These are phyloP conservation scores for Patagioenas fasciata DNA, from an alignment of 2,113 vertebrate species.

Conservation along the genomic window DNA sequence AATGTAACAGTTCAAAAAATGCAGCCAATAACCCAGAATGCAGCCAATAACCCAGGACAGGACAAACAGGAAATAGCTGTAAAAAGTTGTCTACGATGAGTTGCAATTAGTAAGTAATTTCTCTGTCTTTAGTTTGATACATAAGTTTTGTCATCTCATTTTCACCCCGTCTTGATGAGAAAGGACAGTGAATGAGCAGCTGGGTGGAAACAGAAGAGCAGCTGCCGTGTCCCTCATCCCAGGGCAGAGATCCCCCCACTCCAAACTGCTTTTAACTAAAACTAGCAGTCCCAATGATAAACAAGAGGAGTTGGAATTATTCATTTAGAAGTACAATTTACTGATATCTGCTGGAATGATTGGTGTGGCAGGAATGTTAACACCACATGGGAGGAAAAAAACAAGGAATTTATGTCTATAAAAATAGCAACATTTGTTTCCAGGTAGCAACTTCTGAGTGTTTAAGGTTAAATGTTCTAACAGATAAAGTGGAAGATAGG, in stretches of 20 bases:
- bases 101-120: neutral
- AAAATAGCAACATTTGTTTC: neutral
- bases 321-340: neutral
- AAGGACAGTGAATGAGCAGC: neutral
- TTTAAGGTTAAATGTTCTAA: neutral
- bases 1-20: neutral
- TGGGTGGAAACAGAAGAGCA: neutral
- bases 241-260: rapidly evolving
- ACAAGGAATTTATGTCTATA: neutral
- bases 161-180: neutral
- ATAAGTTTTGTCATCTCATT: neutral
- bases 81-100: neutral
- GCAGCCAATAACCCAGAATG: rapidly evolving
- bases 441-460: neutral
- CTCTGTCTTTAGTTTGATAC: neutral
- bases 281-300: neutral
- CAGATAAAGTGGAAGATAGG: neutral
- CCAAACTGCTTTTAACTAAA: neutral
- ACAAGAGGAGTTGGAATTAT: neutral
- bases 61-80: neutral
- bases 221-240: rapidly evolving
- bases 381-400: neutral
- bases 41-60: neutral
- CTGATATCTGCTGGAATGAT: neutral
- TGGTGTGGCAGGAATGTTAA: neutral